A percentile compares a stretch with the other conserved stretches of the same genome.
Conservation (phyloP, 2,113 vertebrate genomes). For the Microtus richardsoni region DNA sequence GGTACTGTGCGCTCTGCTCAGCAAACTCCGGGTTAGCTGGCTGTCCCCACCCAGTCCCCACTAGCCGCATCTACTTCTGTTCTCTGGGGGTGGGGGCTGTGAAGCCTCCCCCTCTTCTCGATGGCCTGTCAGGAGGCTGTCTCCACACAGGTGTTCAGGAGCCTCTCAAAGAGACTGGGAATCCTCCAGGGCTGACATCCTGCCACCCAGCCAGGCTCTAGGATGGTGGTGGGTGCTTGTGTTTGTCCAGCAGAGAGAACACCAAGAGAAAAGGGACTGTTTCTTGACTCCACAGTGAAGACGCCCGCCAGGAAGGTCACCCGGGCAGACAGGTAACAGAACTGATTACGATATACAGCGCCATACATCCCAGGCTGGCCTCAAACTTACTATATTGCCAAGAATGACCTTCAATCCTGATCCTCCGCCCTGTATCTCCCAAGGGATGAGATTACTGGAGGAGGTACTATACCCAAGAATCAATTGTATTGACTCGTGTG, state of each 20-base stretch:
- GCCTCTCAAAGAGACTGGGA: not conserved
- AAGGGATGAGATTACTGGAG: not conserved
- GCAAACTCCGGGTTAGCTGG: not conserved
- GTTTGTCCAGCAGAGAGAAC: not conserved
- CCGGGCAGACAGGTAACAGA: not conserved
- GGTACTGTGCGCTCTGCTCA: not conserved
- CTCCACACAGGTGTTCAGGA: not conserved
- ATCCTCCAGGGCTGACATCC: no score
- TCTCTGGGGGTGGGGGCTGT: not conserved
- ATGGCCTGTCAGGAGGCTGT: not conserved
- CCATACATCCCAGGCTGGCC: not conserved
- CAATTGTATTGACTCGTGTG: not conserved
- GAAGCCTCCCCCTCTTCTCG: not conserved
- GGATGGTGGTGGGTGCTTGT: rapidly evolving
- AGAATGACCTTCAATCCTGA: not conserved
- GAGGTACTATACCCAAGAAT: not conserved
- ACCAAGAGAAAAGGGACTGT: not conserved
- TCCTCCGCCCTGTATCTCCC: not conserved
- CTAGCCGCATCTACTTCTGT: not conserved
- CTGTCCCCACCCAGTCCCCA: not conserved
- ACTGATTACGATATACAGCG: not conserved
- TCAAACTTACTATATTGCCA: not conserved
- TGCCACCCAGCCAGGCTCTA: not conserved
- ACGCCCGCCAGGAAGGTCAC: not conserved
- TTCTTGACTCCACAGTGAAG: not conserved